Percentiles rank a stretch among this genome's conserved stretches.
Conservation (phyloP, 1,140 invertebrate genomes). For the Pararge aegeria region DNA sequence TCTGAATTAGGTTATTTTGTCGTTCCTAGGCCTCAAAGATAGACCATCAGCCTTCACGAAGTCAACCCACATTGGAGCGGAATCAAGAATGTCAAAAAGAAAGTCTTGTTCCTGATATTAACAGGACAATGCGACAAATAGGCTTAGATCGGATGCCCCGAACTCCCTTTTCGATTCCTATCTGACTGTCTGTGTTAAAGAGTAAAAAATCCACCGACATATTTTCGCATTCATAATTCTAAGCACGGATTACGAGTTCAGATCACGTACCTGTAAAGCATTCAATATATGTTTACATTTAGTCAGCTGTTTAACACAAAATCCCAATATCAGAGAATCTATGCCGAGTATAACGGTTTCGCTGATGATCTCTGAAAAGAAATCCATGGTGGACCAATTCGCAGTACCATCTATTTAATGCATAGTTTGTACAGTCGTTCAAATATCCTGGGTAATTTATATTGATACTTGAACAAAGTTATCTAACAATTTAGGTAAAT, state of each 20-base stretch:
- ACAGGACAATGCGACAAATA: no score
- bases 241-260: background rate
- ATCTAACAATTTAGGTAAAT: background rate
- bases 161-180: no score
- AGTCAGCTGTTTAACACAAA: conserved; percentile 86
- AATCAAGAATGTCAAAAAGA: no score
- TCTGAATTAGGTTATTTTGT: no score
- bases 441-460: background rate
- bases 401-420: conserved; percentile 9
- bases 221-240: no score
- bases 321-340: conserved; percentile 85
- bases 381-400: conserved; percentile 54
- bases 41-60: no score
- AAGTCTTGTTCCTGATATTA: no score
- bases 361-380: conserved; percentile 73
- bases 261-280: conserved; percentile 81
- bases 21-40: no score
- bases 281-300: conserved; percentile 84
- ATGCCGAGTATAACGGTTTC: conserved; percentile 86
- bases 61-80: no score
- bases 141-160: no score
- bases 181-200: no score
- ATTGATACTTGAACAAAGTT: background rate
- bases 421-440: background rate
- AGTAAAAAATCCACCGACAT: no score